Conservation (phyloP, 2,888 invertebrate species). For the Junonia oenone region DNA sequence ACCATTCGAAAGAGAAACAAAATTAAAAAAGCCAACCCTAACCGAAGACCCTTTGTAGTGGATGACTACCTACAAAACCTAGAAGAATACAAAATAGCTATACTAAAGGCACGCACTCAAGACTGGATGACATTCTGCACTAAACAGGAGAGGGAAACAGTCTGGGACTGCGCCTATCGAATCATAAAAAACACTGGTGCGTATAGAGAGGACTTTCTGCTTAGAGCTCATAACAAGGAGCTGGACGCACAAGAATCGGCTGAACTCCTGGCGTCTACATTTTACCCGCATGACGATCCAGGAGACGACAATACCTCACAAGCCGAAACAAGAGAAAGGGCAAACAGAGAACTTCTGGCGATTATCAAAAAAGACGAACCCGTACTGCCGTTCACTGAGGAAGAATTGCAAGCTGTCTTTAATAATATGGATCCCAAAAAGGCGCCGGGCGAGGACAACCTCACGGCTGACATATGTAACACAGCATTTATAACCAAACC, state of each 20-base stretch:
- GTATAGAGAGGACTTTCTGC: background rate
- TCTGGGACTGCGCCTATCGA: background rate
- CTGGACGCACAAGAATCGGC: background rate
- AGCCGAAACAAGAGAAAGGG: no score
- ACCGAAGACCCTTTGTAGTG: background rate
- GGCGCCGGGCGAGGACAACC: no score
- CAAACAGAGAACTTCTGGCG: no score
- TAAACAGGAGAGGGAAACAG: background rate
- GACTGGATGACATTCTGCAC: background rate
- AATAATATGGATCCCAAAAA: no score
- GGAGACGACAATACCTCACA: background rate
- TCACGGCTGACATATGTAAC: no score
- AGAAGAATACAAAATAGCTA: background rate
- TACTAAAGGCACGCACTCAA: background rate
- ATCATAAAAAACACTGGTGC: background rate
- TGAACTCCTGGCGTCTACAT: background rate
- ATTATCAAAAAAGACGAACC: no score
- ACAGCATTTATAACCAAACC: no score
- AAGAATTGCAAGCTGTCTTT: no score
- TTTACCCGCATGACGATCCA: background rate
- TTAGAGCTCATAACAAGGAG: background rate
- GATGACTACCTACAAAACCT: background rate
- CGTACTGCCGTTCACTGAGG: no score
- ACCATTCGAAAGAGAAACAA: background rate
- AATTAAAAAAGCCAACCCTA: background rate